Evolutionary conservation across 2,113 vertebrate species (phyloP).

Genomic region (Pimephales promelas): DNA sequence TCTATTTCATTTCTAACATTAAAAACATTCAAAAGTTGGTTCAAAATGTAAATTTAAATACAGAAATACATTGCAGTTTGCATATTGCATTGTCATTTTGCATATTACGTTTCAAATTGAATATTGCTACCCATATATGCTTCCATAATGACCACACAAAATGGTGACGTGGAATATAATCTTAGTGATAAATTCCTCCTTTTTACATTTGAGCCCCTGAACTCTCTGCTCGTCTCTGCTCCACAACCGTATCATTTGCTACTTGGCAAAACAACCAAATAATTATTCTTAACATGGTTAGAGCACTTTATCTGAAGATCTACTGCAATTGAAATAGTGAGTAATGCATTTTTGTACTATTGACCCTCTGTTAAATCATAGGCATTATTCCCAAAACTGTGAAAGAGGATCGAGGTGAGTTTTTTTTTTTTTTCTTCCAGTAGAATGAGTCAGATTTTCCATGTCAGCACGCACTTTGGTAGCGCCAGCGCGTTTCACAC

Average conservation of each 20-base stretch:
- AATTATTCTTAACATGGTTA: neutral
- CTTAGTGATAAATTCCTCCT: no score
- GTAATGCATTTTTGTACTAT: neutral
- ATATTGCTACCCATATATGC: no score
- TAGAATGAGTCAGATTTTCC: conserved; percentile 77
- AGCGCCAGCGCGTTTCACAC: conserved; percentile 57
- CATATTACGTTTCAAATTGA: no score
- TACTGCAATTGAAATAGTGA: neutral
- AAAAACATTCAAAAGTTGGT: no score
- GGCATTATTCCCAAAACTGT: neutral
- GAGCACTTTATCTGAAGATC: neutral
- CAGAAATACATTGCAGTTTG: no score
- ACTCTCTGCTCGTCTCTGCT: neutral
- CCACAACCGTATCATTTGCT: neutral
- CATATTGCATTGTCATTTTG: no score
- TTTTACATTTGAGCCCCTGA: no score
- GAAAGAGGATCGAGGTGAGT: conserved; percentile 51
- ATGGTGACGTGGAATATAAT: no score
- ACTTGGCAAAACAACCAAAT: neutral
- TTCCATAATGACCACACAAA: no score
- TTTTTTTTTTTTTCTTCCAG: conserved; percentile 64
- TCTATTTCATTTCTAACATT: no score
- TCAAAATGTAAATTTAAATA: no score
- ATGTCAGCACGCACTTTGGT: conserved; percentile 65
- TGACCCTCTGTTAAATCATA: neutral